These are phyloP conservation scores for Sander vitreus DNA, from an alignment of 2,113 vertebrate species.

Conservation along the genomic window DNA sequence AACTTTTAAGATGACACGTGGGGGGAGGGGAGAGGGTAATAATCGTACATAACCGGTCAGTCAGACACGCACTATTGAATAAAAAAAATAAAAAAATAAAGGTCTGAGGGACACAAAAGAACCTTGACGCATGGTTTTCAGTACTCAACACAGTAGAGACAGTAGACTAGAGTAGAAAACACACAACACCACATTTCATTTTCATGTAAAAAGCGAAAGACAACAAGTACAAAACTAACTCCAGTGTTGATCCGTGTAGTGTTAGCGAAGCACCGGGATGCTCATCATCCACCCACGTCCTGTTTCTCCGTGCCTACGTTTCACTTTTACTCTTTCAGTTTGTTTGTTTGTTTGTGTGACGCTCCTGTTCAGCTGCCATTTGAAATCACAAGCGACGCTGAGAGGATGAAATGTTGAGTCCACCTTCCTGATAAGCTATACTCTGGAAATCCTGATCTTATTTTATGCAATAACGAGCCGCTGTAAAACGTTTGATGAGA, in stretches of 20 bases:
- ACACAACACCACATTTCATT: not conserved
- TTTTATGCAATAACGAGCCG: no score
- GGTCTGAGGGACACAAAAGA: not conserved
- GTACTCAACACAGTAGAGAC: slow-evolving; percentile 8
- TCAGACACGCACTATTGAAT: not conserved
- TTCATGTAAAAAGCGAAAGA: slow-evolving; percentile 12
- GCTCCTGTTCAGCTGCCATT: not conserved
- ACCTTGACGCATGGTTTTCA: not conserved
- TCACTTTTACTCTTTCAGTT: not conserved
- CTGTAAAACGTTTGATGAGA: no score
- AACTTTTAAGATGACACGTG: not conserved
- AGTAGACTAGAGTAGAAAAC: slow-evolving; percentile 30
- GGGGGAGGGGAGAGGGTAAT: not conserved
- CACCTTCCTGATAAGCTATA: not conserved
- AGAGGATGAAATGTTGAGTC: slow-evolving; percentile 17
- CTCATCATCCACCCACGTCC: not conserved
- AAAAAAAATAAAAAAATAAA: not conserved
- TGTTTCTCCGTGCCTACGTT: not conserved
- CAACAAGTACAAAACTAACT: not conserved
- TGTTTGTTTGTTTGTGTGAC: not conserved
- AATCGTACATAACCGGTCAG: no score
- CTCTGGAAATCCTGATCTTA: no score
- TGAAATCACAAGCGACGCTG: not conserved
- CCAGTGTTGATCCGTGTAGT: not conserved
- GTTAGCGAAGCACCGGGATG: not conserved